phyloP scores from a whole-genome alignment of 2,888 invertebrate genomes.

The Blera fallax region DNA sequence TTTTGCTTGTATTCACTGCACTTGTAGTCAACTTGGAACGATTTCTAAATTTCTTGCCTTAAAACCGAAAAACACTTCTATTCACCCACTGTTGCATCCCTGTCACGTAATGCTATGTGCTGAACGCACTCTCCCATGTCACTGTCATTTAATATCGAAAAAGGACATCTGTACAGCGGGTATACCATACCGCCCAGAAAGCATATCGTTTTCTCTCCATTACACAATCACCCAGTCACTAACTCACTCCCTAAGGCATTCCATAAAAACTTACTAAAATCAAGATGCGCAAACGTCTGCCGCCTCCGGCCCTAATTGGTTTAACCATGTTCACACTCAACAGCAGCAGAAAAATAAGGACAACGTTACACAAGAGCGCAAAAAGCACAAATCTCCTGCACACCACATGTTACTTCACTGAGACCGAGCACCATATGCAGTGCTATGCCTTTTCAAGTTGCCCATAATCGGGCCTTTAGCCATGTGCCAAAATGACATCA shows the following conservation, averaged over 20 bases:
- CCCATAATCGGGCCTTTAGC: slow-evolving; percentile 43
- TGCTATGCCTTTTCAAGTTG: slow-evolving; percentile 22
- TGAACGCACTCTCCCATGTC: background rate
- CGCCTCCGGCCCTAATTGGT: slow-evolving; percentile 44
- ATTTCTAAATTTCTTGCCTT: too few species aligned
- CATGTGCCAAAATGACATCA: slow-evolving; percentile 60
- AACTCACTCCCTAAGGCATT: slow-evolving; percentile 10
- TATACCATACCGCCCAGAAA: background rate
- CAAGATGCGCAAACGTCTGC: slow-evolving; percentile 8
- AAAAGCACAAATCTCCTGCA: slow-evolving; percentile 6
- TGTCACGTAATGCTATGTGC: too few species aligned
- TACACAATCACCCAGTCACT: slow-evolving; percentile 25
- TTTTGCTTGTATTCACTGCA: too few species aligned
- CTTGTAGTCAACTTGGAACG: too few species aligned
- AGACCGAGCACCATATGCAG: slow-evolving; percentile 31
- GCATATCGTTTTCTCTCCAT: slow-evolving; percentile 2
- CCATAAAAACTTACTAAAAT: background rate
- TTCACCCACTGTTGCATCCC: too few species aligned
- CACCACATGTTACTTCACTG: slow-evolving; percentile 47
- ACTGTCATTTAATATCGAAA: background rate
- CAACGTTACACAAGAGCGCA: slow-evolving; percentile 4
- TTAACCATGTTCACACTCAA: slow-evolving; percentile 53
- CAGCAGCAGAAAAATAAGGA: slow-evolving; percentile 41
- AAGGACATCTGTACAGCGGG: slow-evolving; percentile 1
- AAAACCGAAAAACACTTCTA: too few species aligned